Evolutionary conservation across 1,140 invertebrate genomes (phyloP).

Genomic region (Lepeophtheirus salmonis): DNA sequence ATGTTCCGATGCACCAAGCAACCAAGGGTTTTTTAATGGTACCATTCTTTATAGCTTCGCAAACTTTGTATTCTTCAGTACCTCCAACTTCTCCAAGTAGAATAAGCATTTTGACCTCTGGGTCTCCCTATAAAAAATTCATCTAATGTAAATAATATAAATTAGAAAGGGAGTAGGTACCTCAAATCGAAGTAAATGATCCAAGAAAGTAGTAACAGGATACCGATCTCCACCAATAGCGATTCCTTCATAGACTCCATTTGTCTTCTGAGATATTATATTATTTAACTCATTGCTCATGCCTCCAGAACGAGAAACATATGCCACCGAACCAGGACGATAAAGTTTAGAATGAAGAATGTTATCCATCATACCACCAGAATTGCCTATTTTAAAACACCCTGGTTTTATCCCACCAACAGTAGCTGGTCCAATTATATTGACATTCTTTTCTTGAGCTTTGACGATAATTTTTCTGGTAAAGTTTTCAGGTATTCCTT

Average conservation of each 20-base stretch:
- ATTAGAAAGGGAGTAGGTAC: conserved; percentile 29
- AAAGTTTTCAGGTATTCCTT: conserved; percentile 96
- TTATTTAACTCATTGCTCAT: conserved; percentile 99
- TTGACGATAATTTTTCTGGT: conserved; percentile 80
- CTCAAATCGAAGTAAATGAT: conserved; percentile 76
- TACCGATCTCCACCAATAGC: conserved; percentile 99
- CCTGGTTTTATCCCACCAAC: conserved; percentile 94
- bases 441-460: conserved; percentile 58
- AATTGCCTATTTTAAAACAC: conserved; percentile 98
- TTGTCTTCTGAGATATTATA: conserved; percentile 85
- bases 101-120: conserved; percentile 74
- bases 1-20: conserved; percentile 96
- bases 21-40: conserved; percentile 82
- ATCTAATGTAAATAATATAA: neutral
- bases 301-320: conserved; percentile 92
- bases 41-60: conserved; percentile 57
- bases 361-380: conserved; percentile 98
- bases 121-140: neutral
- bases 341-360: conserved; percentile 94
- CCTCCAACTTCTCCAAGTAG: conserved; percentile 93
- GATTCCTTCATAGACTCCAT: conserved; percentile 93
- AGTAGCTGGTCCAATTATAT: conserved; percentile 89
- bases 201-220: conserved; percentile 94
- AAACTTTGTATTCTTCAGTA: conserved; percentile 97
- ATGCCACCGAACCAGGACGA: conserved; percentile 85